Evolutionary conservation across 2,797 vertebrate species (phyloP), one percentile per base, ranked within the genome.

Genomic region (Okamejei kenojei): DNA sequence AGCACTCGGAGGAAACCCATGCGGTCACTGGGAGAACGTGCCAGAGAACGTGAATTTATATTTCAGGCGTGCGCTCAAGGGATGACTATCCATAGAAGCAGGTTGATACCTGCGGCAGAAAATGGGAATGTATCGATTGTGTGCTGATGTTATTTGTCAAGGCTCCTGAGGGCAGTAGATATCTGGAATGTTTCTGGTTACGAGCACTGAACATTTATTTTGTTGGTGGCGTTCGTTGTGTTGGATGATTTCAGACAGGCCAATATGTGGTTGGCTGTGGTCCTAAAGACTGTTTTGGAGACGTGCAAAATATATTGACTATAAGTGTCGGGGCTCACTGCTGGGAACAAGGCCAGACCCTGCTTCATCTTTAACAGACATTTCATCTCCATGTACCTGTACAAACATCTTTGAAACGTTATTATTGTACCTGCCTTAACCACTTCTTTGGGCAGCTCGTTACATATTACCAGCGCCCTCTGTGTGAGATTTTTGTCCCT

Each of bases 281-380:
- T 84, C 93, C 79, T 93, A 68, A 15, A 2, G 77, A 93, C 92
- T 65, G 21, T 61, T 78, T 29, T 93, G 74, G 61, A 93, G 82
- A 92, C 93, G 82, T 81, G 32, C 77, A 78, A 78, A 78, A 32
- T 78, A 94, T 93, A 94, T 94, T 76, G 90, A 93, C 79, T 93
- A 54, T 6, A 54, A 6, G 45, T 54, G 45, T 6, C 45, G 5
- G 45, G 5, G 5, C 63, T 93, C 78, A 92, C 88, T 93, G 15
- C 93, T 93, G 93, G 86, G 94, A 94, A 82, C 93, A 5, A 7
- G 45, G 45, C 45, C 45, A 54, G 45, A 54, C 45, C 5, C 45
- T 54, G 45, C 45, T 54, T 54, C 45, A 54, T 54, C 45, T 54
- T 54, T 54, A 54, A 54, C 45, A 54, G 45, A 54, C 45, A 54